phyloP scores from a whole-genome alignment of 2,888 invertebrate genomes.

The Agonopterix alstromeriana region DNA sequence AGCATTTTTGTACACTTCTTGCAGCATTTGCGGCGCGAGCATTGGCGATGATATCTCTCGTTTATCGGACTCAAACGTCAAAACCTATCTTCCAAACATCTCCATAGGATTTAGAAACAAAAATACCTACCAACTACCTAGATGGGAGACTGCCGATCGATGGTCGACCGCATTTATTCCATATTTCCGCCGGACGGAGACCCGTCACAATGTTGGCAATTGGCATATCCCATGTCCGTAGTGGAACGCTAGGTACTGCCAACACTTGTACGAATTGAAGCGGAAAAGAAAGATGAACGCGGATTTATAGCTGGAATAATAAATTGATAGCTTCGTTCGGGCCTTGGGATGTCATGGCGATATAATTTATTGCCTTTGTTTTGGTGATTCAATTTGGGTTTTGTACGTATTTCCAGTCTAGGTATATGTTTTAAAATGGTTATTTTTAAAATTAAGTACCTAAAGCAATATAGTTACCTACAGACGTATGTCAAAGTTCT shows the following conservation, averaged over 20 bases:
- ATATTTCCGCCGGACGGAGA: slow-evolving; percentile 10
- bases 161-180: slow-evolving; percentile 4
- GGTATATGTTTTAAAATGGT: neutral
- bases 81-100: too few relatives aligned
- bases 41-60: too few relatives aligned
- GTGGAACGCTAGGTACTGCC: slow-evolving; percentile 15
- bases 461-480: too few relatives aligned
- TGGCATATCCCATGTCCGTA: slow-evolving; percentile 15
- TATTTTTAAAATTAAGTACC: neutral
- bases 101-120: too few relatives aligned
- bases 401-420: neutral
- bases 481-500: neutral
- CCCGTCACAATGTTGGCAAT: slow-evolving; percentile 10
- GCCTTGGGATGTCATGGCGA: slow-evolving; percentile 7
- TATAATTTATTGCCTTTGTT: slow-evolving; percentile 12
- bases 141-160: slow-evolving; percentile 1
- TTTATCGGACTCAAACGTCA: too few relatives aligned
- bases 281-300: slow-evolving; percentile 14
- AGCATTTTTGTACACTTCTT: too few relatives aligned
- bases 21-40: too few relatives aligned
- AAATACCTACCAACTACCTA: too few relatives aligned
- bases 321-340: slow-evolving; percentile 7
- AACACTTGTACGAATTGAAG: slow-evolving; percentile 21
- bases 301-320: slow-evolving; percentile 8
- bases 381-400: slow-evolving; percentile 1